phyloP scores from a whole-genome alignment of 2,888 invertebrate genomes.

The Drymonia ruficornis region DNA sequence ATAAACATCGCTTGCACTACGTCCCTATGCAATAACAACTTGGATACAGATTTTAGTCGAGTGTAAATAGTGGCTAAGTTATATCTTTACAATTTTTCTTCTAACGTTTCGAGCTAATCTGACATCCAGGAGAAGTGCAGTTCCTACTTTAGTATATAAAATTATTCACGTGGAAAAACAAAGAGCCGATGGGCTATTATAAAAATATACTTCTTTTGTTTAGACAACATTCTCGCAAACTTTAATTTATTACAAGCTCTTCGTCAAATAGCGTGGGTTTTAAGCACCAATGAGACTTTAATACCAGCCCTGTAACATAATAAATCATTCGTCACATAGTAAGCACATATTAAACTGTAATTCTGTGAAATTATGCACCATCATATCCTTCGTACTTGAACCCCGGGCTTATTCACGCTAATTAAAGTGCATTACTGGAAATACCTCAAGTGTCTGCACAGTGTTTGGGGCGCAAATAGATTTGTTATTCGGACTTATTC shows the following conservation, averaged over 20 bases:
- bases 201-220: background rate
- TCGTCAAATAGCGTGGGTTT: background rate
- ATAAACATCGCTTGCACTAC: conserved; percentile 36
- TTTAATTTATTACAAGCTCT: background rate
- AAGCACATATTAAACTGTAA: background rate
- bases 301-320: background rate
- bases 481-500: conserved; percentile 45
- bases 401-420: conserved; percentile 22
- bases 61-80: too few species aligned
- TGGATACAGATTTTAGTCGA: conserved; percentile 4
- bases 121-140: too few species aligned
- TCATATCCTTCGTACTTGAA: conserved; percentile 3
- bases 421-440: conserved; percentile 35
- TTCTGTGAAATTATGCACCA: background rate
- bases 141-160: too few species aligned
- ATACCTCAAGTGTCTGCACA: conserved; percentile 34
- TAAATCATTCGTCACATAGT: background rate
- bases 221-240: background rate
- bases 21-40: conserved; percentile 34
- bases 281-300: background rate
- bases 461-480: conserved; percentile 47
- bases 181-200: too few species aligned
- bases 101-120: background rate
- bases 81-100: background rate
- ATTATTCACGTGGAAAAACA: too few species aligned